A percentile compares a stretch with the other conserved stretches of the same genome.
Evolutionary conservation across 2,113 vertebrate species (phyloP).

Genomic region (Lampris megalopsis): DNA sequence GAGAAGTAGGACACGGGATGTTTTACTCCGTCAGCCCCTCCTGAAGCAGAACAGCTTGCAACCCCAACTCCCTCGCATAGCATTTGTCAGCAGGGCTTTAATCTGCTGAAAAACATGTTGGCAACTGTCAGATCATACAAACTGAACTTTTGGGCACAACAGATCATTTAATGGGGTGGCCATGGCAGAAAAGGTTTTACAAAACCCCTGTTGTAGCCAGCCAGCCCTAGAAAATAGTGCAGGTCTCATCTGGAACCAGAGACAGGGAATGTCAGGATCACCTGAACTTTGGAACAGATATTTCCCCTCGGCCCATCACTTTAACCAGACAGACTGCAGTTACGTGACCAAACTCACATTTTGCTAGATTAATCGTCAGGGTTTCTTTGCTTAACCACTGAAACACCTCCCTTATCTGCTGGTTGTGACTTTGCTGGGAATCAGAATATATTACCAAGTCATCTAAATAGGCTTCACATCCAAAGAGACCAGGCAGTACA

Average conservation of each 20-base stretch:
- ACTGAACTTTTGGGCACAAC: neutral
- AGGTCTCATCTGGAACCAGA: neutral
- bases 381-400: neutral
- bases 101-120: too few relatives aligned
- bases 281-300: neutral
- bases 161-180: neutral
- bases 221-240: neutral
- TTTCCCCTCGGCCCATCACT: neutral
- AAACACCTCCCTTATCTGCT: neutral
- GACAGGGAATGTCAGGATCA: neutral
- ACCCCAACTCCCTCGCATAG: too few relatives aligned
- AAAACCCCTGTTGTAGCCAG: neutral
- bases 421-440: too few relatives aligned
- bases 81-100: too few relatives aligned
- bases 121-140: too few relatives aligned
- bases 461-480: neutral
- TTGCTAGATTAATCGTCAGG: neutral
- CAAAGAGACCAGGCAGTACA: neutral
- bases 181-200: neutral
- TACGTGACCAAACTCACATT: constrained; percentile 1
- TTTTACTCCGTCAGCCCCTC: too few relatives aligned
- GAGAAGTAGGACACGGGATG: too few relatives aligned
- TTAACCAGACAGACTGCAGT: neutral
- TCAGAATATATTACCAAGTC: neutral
- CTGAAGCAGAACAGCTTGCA: too few relatives aligned